Base-by-base conservation (phyloP, 2,797 vertebrate genomes). In the Chloroceryle amazona region DNA sequence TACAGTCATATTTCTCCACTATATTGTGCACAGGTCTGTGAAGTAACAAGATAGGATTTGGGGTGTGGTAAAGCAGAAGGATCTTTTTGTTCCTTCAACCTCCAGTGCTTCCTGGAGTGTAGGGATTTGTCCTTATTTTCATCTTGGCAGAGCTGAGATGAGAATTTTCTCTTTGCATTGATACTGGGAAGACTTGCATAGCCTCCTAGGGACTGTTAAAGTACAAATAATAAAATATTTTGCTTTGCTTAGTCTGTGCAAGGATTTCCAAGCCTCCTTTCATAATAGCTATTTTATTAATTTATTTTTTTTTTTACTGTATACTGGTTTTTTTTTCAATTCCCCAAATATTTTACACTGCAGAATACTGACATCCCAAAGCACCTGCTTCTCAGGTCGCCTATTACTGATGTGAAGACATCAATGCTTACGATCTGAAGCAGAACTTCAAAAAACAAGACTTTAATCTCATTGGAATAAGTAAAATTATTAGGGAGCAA, bases 181-280 rank as follows among this genome's bases (percentile, higher is more conserved):
- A 33, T 54, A 42, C 39, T 42, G 1, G 74, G 57, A 93, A 82
- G 41, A 60, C 31, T 73, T 90, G 65, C 89, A 46, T 85, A 80
- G 2, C 4, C 60, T 80, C 35, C 58, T 35, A 78, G 65, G 19
- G 6, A 18, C n/a, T 78, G 26, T 70, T 63, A 46, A 80, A 91
- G 25, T 62, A 74, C 0, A 0, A 51, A 49, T 63, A 92, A 89
- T 51, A 86, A 80, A 88, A 71, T 80, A 68, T 35, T 90, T 90
- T 74, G 15, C 35, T 93, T 76, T 89, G 44, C 61, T 86, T 84
- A 89, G 37, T 20, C 25, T 47, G 9, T 46, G 29, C 47, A 58
- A 96, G 35, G 39, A 47, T 93, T 96, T 79, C 37, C 60, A 83
- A 89, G 18, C 10, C 15, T 89, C 65, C 37, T 91, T 89, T 76